Evolutionary conservation across 2,888 invertebrate genomes (phyloP).

Genomic region (Dioctria linearis): DNA sequence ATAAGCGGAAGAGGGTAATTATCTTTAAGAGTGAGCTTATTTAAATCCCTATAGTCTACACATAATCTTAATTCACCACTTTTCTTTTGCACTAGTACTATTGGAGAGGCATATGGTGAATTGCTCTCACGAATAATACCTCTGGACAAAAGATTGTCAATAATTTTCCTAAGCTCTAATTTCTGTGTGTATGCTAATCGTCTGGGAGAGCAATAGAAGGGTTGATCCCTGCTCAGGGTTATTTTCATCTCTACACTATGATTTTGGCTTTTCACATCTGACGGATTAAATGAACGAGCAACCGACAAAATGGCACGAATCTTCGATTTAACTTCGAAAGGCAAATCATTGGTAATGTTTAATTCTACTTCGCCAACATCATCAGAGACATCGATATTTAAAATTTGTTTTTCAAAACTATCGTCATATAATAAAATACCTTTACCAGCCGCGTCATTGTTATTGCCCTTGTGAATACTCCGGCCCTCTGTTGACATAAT

Average conservation of each 20-base stretch:
- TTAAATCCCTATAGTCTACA: slow-evolving; percentile 63
- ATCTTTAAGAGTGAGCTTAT: slow-evolving; percentile 61
- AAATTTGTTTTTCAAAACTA: too few species aligned
- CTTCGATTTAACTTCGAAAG: too few species aligned
- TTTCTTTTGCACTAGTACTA: too few species aligned
- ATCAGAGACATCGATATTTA: too few species aligned
- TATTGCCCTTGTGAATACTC: background rate
- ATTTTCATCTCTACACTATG: too few species aligned
- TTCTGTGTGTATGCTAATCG: slow-evolving; percentile 25
- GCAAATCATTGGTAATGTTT: too few species aligned
- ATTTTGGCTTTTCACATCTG: too few species aligned
- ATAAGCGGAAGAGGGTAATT: slow-evolving; percentile 66
- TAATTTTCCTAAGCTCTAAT: slow-evolving; percentile 20
- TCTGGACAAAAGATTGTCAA: slow-evolving; percentile 47
- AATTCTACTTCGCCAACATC: too few species aligned
- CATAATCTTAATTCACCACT: slow-evolving; percentile 59
- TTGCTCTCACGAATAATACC: slow-evolving; percentile 55
- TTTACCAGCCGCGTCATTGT: background rate
- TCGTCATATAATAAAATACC: background rate
- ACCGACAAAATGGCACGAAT: background rate
- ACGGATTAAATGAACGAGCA: too few species aligned
- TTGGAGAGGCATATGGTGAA: too few species aligned
- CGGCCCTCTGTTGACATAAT: background rate
- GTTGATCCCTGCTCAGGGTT: too few species aligned
- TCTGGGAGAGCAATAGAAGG: too few species aligned